These are phyloP conservation scores for Habropoda laboriosa DNA, from an alignment of 1,140 invertebrate genomes.

Conservation along the genomic window DNA sequence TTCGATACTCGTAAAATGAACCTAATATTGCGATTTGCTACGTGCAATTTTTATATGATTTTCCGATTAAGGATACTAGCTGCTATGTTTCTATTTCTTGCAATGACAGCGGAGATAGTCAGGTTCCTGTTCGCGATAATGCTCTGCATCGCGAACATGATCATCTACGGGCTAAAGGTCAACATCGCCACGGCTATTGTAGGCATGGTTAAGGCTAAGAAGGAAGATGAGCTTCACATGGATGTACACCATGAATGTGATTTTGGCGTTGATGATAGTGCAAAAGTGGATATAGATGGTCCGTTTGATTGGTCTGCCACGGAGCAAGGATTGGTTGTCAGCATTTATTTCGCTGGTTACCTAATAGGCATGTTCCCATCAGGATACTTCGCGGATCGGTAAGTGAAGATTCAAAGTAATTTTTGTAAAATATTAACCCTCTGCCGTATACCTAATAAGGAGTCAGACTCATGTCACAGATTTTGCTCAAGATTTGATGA, in stretches of 20 bases:
- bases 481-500: no score
- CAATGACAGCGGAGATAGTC: constrained; percentile 62
- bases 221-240: neutral
- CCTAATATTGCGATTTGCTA: neutral
- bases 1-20: neutral
- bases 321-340: constrained; percentile 87
- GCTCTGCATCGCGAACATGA: constrained; percentile 82
- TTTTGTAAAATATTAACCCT: no score
- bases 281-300: constrained; percentile 81
- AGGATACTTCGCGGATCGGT: constrained; percentile 83
- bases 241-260: constrained; percentile 62
- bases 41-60: no score
- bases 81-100: neutral
- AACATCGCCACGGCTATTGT: constrained; percentile 93
- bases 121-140: constrained; percentile 77
- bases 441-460: no score
- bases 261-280: constrained; percentile 1
- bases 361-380: constrained; percentile 86
- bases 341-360: constrained; percentile 94
- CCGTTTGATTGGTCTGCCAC: constrained; percentile 87
- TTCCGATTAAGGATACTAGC: no score
- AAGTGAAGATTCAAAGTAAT: constrained; percentile 17
- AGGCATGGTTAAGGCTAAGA: constrained; percentile 91
- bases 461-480: no score
- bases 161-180: constrained; percentile 93